Conservation (phyloP, 1,140 invertebrate species). For the Portunus trituberculatus region DNA sequence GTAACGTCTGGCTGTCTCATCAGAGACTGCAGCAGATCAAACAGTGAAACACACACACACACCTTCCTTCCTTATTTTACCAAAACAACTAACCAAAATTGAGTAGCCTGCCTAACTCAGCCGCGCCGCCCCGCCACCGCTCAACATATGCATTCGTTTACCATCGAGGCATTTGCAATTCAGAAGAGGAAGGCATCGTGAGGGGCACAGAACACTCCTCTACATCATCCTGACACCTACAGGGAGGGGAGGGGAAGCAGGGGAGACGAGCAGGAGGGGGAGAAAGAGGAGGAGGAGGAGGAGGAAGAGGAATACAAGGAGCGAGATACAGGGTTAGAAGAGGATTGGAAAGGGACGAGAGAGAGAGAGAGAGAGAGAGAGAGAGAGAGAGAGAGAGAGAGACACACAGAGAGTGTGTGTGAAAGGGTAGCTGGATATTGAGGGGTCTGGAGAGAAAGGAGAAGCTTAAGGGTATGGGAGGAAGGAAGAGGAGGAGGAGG, state of each 20-base stretch:
- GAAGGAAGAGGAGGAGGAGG: not conserved
- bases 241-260: not conserved
- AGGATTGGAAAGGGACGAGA: not conserved
- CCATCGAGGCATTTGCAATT: not conserved
- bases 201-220: not conserved
- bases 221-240: constrained; percentile 12
- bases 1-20: too few species aligned
- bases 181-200: not conserved
- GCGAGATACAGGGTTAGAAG: not conserved
- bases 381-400: not conserved
- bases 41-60: too few species aligned
- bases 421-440: not conserved
- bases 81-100: not conserved
- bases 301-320: not conserved
- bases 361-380: not conserved
- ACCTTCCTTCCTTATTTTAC: not conserved
- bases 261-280: not conserved
- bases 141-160: constrained; percentile 23
- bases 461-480: not conserved
- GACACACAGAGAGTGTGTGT: not conserved
- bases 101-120: not conserved
- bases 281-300: not conserved
- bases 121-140: not conserved
- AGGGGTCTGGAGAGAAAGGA: not conserved
- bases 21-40: too few species aligned